phyloP scores from a whole-genome alignment of 2,113 vertebrate species.

The Crotalus helleri region DNA sequence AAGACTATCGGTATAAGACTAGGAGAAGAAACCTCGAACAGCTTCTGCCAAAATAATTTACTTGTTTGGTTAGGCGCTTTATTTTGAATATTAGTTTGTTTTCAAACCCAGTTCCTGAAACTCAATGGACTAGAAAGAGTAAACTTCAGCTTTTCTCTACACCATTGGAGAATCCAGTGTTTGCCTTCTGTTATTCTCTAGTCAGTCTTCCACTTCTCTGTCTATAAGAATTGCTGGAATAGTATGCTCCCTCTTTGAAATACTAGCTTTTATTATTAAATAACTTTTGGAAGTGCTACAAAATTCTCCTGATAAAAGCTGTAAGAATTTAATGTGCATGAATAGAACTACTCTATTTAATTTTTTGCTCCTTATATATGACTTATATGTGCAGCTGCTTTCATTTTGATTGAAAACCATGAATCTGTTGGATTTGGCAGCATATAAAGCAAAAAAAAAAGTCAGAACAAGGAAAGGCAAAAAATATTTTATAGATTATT shows the following conservation, averaged over 20 bases:
- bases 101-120: neutral
- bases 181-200: neutral
- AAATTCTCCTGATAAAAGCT: neutral
- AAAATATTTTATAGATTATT: neutral
- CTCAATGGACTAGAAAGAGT: neutral
- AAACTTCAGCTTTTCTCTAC: neutral
- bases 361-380: neutral
- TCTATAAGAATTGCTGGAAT: neutral
- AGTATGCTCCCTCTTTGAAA: neutral
- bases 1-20: neutral
- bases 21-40: neutral
- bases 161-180: neutral
- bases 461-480: neutral
- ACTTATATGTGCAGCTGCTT: neutral
- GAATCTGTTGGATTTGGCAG: neutral
- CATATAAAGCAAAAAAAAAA: neutral
- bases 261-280: neutral
- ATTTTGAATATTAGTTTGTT: neutral
- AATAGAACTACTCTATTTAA: neutral
- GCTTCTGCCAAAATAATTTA: neutral
- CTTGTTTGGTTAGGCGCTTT: neutral
- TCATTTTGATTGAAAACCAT: neutral
- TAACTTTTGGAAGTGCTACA: neutral
- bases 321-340: neutral
- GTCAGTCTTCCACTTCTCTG: neutral